Percentiles rank a stretch among this genome's conserved stretches.
phyloP scores from a whole-genome alignment of 2,113 vertebrate species.

The Tenrec ecaudatus region DNA sequence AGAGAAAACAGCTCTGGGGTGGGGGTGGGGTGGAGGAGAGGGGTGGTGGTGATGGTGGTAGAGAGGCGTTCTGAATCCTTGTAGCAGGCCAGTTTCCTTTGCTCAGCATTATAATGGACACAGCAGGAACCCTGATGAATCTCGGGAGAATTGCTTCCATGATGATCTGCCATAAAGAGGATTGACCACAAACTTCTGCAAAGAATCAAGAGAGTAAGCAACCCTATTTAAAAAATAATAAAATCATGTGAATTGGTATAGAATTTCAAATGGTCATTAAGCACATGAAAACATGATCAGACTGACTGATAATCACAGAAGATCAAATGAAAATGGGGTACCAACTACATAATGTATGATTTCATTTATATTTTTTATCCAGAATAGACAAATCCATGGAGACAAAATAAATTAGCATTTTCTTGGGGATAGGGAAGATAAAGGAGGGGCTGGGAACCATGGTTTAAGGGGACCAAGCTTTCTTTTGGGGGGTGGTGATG shows the following conservation, averaged over 20 bases:
- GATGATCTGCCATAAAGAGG: neutral
- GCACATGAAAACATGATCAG: neutral
- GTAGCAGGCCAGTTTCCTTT: neutral
- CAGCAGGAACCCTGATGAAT: neutral
- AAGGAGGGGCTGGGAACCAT: neutral
- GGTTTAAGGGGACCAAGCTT: neutral
- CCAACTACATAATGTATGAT: neutral
- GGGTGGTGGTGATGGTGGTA: too few relatives aligned
- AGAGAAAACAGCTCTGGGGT: neutral
- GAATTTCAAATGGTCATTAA: neutral
- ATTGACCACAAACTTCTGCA: neutral
- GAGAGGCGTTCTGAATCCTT: neutral
- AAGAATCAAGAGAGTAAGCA: neutral
- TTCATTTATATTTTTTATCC: neutral
- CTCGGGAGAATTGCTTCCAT: neutral
- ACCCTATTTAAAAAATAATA: conserved; percentile 4
- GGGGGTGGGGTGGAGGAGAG: too few relatives aligned
- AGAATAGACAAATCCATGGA: neutral
- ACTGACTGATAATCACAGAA: neutral
- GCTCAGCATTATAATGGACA: neutral
- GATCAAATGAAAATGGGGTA: neutral
- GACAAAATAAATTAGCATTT: neutral
- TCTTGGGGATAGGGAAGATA: neutral
- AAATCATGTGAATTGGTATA: neutral
- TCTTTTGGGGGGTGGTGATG: neutral